These are phyloP conservation scores for Lytechinus variegatus DNA, from an alignment of 35 echinoderm and acorn worm species.

Conservation along the genomic window DNA sequence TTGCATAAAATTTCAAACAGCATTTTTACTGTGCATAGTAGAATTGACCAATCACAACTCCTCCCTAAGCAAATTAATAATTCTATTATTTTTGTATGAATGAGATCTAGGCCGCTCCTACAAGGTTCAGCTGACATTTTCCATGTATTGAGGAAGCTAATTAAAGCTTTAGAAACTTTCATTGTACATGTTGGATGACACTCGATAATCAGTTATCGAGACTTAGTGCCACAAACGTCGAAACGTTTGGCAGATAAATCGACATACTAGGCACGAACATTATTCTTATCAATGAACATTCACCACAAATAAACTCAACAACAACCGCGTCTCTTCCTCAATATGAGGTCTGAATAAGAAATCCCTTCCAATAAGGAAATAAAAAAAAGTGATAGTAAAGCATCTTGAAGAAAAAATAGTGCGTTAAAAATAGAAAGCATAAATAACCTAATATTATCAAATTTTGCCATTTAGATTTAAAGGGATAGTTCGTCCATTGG, in stretches of 20 bases:
- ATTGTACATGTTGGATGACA: not conserved
- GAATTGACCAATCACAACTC: too few species aligned
- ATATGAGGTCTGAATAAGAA: not conserved
- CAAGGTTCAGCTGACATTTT: not conserved
- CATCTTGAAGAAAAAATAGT: not conserved
- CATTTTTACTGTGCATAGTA: too few species aligned
- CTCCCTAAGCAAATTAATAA: not conserved
- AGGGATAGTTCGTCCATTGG: too few species aligned
- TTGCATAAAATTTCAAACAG: too few species aligned
- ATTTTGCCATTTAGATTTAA: too few species aligned
- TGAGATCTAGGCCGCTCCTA: not conserved
- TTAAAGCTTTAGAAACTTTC: constrained; percentile 13
- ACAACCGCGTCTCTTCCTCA: not conserved
- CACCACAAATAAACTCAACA: not conserved
- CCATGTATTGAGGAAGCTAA: not conserved
- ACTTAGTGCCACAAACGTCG: not conserved
- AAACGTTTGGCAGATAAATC: not conserved
- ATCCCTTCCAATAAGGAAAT: not conserved
- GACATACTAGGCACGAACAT: not conserved
- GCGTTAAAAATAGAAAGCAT: not conserved
- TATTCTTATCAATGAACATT: not conserved
- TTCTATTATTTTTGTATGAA: not conserved
- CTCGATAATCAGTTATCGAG: not conserved
- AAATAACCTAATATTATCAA: too few species aligned
- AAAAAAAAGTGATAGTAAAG: not conserved